phyloP scores from a whole-genome alignment of 1,140 invertebrate genomes.

The Pristionchus pacificus region DNA sequence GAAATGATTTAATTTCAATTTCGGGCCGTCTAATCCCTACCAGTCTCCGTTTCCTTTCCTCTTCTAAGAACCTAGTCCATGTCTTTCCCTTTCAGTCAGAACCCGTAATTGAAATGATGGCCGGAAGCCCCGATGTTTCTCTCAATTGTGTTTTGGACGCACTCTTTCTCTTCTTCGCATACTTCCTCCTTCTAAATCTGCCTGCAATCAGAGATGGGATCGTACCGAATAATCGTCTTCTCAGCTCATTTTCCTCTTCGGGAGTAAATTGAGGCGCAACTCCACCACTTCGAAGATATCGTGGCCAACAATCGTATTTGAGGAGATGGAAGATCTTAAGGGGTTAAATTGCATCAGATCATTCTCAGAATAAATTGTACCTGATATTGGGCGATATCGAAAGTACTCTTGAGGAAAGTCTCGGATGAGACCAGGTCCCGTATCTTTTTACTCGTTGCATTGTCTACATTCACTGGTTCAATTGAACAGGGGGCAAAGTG shows the following conservation, averaged over 20 bases:
- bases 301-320: constrained; percentile 56
- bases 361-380: constrained; percentile 21
- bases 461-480: constrained; percentile 55
- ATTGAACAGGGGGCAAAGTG: constrained; percentile 54
- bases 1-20: too few species aligned
- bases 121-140: too few species aligned
- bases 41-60: too few species aligned
- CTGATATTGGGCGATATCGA: constrained; percentile 55
- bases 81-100: too few species aligned
- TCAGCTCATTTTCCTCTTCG: constrained; percentile 30
- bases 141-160: background rate
- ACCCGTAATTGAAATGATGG: too few species aligned
- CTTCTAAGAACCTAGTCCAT: too few species aligned
- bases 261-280: constrained; percentile 36
- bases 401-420: constrained; percentile 42
- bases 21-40: too few species aligned
- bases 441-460: constrained; percentile 47
- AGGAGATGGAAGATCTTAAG: constrained; percentile 53
- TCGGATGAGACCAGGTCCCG: constrained; percentile 44
- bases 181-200: background rate
- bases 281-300: constrained; percentile 49
- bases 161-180: constrained; percentile 1
- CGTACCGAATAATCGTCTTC: constrained; percentile 4
- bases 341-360: background rate
- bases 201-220: too few species aligned